Conservation (phyloP, 2,888 invertebrate species). For the Trachelus iudaicus region DNA sequence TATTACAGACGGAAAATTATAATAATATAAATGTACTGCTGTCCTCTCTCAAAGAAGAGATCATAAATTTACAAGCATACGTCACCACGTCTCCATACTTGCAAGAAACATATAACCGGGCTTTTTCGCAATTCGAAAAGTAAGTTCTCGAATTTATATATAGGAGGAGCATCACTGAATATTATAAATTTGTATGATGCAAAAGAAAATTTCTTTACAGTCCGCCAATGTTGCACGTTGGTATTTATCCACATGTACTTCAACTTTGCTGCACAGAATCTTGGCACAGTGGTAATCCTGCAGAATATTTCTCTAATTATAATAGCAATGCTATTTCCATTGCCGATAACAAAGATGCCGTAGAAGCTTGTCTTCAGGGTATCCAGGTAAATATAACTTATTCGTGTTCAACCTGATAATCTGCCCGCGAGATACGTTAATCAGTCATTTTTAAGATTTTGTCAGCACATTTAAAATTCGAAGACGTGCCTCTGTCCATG, state of each 20-base stretch:
- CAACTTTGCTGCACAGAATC: constrained; percentile 35
- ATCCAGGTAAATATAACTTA: constrained; percentile 26
- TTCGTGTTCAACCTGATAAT: neutral
- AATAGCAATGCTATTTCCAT: constrained; percentile 8
- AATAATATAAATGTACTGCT: constrained; percentile 46
- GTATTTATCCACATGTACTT: constrained; percentile 37
- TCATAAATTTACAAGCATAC: constrained; percentile 44
- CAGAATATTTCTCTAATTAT: constrained; percentile 26
- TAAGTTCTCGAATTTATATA: neutral
- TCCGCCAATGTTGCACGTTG: constrained; percentile 32
- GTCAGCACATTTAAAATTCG: constrained; percentile 30
- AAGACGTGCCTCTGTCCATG: constrained; percentile 24
- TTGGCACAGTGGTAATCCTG: constrained; percentile 10
- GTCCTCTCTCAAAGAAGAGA: constrained; percentile 45
- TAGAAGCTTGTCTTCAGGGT: constrained; percentile 31
- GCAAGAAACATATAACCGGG: constrained; percentile 33
- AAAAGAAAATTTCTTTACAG: constrained; percentile 9
- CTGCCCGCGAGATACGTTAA: neutral
- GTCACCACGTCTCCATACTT: constrained; percentile 24
- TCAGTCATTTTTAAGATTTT: constrained; percentile 35
- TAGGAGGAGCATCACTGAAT: constrained; percentile 4
- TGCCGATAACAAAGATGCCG: constrained; percentile 5
- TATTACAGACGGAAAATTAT: constrained; percentile 60
- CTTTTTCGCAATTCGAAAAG: constrained; percentile 28
- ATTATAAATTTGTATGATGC: constrained; percentile 24